Evolutionary conservation across 2,113 vertebrate species (phyloP).

Genomic region (Cochlearius cochlearius): DNA sequence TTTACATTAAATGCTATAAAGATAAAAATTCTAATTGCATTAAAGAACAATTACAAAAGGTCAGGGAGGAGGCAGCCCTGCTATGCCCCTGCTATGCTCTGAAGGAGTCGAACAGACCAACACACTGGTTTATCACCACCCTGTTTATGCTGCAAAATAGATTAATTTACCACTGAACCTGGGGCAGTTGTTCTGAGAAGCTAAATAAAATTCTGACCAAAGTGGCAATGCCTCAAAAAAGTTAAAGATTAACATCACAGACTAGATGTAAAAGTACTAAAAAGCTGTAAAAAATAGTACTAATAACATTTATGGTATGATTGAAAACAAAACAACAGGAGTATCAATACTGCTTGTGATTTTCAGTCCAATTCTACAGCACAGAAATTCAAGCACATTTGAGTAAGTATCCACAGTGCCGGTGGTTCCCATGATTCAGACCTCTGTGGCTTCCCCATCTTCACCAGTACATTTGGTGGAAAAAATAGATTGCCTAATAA

Average conservation of each 20-base stretch:
- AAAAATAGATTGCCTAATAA: not conserved
- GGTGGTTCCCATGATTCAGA: not conserved
- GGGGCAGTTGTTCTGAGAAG: not conserved
- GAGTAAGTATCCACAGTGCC: not conserved
- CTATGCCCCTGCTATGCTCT: not conserved
- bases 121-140: not conserved
- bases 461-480: not conserved
- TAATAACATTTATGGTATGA: not conserved
- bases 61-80: not conserved
- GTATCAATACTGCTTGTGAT: not conserved
- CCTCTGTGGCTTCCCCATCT: not conserved
- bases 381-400: not conserved
- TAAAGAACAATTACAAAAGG: not conserved
- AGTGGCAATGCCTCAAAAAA: not conserved
- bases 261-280: not conserved
- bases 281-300: not conserved
- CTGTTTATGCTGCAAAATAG: not conserved
- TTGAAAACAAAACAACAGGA: not conserved
- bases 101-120: not conserved
- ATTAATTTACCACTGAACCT: not conserved
- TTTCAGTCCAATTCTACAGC: not conserved
- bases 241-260: not conserved
- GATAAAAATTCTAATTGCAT: not conserved
- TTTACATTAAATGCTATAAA: not conserved
- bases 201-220: conserved; percentile 3